Evolutionary conservation across 2,113 vertebrate genomes (phyloP), one percentile per base, ranked within the genome.

Genomic region (Hystrix cristata): DNA sequence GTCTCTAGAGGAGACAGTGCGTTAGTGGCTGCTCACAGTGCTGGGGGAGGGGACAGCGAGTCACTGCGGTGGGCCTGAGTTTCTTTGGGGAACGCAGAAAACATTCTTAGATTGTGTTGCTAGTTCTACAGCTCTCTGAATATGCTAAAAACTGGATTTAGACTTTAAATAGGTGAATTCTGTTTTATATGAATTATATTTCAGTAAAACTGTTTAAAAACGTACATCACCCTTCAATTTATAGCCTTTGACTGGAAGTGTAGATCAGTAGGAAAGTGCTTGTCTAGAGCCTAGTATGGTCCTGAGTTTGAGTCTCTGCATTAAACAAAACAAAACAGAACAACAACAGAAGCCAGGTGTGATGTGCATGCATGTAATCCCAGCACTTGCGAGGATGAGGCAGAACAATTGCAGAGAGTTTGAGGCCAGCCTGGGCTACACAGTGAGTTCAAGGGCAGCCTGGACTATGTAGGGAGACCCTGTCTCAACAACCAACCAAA

Each of bases 191-290:
- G 27, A 80, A 67, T 92, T 78, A 27, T 55, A 76, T 94, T 48
- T 92, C 71, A 92, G 25, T 84, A 51, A 79, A 91, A 51, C 43
- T 83, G 21, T 96, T 92, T 76, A 83, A 94, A 90, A 88, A 88
- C 53, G 51, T 51, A 67, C 8, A 15, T 72, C 65, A 16, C 11
- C 10, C 43, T 94, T 94, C 16, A 91, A 1, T 80, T 51, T 60
- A 48, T 13, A 76, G 23, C 29, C 43, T 38, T 38, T 76, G 72
- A 46, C 46, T 76, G 38, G 43, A 74, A 2, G 6, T 46, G 12
- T 15, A 48, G 3, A 27, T 76, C 25, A 48, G 46, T 48, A 27
- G 12, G 46, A 27, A 76, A 76, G 72, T 76, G 23, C 23, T 76
- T 76, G 72, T 13, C 25, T 71, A 48, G 43, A 76, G 43, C 23